Conservation (phyloP, 2,113 vertebrate species). For the Piaya cayana region DNA sequence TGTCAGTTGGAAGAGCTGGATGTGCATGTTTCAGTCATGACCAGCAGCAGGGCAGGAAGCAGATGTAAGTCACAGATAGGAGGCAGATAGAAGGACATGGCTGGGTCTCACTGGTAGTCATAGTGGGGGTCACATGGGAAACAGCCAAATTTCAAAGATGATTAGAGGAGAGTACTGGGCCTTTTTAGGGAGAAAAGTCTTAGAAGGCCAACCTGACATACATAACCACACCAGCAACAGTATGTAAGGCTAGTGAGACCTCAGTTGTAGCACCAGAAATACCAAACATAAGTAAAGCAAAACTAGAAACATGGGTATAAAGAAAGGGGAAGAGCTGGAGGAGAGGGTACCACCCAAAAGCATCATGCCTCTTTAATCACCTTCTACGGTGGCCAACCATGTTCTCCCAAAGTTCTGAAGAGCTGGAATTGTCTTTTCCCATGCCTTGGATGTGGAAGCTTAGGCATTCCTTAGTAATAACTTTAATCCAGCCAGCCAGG, state of each 20-base stretch:
- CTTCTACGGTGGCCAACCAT: not conserved
- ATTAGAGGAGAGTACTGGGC: not conserved
- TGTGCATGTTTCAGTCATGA: not conserved
- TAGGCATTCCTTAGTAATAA: not conserved
- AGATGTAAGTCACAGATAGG: not conserved
- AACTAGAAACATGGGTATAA: not conserved
- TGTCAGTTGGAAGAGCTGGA: not conserved
- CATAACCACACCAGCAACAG: not conserved
- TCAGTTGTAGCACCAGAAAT: not conserved
- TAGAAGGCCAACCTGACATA: not conserved
- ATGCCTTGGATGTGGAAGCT: not conserved
- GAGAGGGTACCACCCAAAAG: not conserved
- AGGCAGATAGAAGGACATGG: too few species aligned
- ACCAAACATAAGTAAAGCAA: not conserved
- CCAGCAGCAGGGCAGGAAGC: not conserved
- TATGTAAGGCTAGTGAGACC: not conserved
- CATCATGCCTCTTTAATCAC: accelerated
- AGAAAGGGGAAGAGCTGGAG: not conserved
- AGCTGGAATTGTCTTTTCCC: not conserved
- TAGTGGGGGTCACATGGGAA: accelerated
- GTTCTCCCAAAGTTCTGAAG: not conserved
- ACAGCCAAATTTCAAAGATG: not conserved
- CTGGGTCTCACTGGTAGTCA: not conserved
- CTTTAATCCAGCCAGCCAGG: not conserved
- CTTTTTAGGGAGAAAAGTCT: not conserved